These are phyloP conservation scores for Drosophila saltans DNA, from an alignment of 1,140 invertebrate species.

Conservation along the genomic window DNA sequence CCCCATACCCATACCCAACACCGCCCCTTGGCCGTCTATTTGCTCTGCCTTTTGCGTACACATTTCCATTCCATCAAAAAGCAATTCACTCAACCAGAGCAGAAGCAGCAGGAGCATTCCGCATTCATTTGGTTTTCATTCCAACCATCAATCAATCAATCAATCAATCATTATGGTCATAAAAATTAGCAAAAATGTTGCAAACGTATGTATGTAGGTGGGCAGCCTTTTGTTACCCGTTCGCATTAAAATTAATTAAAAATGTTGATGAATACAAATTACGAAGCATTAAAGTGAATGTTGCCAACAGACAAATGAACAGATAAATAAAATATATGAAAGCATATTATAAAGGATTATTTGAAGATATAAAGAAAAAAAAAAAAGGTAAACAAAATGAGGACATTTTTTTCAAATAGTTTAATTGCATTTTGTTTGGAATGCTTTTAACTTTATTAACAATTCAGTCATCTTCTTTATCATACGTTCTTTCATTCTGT, in stretches of 20 bases:
- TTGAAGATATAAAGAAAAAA: too few species aligned
- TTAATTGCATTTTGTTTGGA: too few species aligned
- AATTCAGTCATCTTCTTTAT: too few species aligned
- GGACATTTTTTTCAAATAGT: too few species aligned
- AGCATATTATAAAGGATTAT: constrained; percentile 30
- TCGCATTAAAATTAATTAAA: constrained; percentile 72
- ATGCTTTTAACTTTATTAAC: too few species aligned
- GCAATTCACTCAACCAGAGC: constrained; percentile 68
- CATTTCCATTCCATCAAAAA: constrained; percentile 67
- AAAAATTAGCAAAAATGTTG: constrained; percentile 66
- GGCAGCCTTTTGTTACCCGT: constrained; percentile 42
- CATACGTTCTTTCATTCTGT: too few species aligned
- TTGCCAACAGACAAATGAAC: not conserved
- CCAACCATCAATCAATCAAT: constrained; percentile 45
- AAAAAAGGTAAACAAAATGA: too few species aligned
- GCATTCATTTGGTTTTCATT: constrained; percentile 62
- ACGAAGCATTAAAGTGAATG: constrained; percentile 19
- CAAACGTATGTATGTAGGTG: constrained; percentile 40
- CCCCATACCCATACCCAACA: not conserved
- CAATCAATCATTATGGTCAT: constrained; percentile 71
- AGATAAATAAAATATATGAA: constrained; percentile 31
- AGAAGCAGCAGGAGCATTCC: constrained; percentile 22
- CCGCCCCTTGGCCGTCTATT: not conserved
- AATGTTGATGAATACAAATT: constrained; percentile 54
- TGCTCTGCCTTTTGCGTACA: constrained; percentile 23